Evolutionary conservation across 2,113 vertebrate genomes (phyloP).

Genomic region (Pycnonotus jocosus): DNA sequence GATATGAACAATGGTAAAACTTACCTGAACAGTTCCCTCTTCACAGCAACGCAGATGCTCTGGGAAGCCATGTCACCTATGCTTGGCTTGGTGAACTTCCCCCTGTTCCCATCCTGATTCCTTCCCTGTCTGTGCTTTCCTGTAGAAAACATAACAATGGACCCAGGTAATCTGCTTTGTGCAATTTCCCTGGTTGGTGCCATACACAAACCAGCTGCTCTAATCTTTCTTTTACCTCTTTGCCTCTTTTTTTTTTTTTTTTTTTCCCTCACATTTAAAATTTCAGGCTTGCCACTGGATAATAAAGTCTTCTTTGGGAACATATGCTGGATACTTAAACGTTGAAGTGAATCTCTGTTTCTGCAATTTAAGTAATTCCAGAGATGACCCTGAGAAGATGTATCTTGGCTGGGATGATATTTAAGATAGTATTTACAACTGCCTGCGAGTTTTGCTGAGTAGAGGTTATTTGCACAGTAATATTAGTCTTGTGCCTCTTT

Average conservation of each 20-base stretch:
- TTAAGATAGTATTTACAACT: not conserved
- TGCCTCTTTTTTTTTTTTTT: not conserved
- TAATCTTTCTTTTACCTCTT: not conserved
- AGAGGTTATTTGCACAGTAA: not conserved
- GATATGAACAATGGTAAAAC: not conserved
- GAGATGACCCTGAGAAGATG: not conserved
- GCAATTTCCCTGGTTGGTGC: not conserved
- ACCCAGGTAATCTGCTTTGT: not conserved
- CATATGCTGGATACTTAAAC: not conserved
- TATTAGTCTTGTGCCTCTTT: not conserved
- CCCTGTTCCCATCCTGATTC: not conserved
- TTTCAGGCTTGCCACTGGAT: not conserved
- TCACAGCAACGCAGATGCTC: rapidly evolving
- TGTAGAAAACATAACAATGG: not conserved
- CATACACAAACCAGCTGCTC: not conserved
- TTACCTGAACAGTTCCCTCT: no score
- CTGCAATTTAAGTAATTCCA: not conserved
- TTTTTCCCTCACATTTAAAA: not conserved
- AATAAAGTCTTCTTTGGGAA: not conserved
- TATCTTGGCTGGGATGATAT: not conserved
- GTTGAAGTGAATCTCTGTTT: not conserved
- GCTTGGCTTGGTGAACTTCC: not conserved
- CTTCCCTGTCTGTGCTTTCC: not conserved
- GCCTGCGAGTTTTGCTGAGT: not conserved
- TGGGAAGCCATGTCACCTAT: not conserved